Evolutionary conservation across 2,113 vertebrate species (phyloP).

Genomic region (Dipodomys stephensi): DNA sequence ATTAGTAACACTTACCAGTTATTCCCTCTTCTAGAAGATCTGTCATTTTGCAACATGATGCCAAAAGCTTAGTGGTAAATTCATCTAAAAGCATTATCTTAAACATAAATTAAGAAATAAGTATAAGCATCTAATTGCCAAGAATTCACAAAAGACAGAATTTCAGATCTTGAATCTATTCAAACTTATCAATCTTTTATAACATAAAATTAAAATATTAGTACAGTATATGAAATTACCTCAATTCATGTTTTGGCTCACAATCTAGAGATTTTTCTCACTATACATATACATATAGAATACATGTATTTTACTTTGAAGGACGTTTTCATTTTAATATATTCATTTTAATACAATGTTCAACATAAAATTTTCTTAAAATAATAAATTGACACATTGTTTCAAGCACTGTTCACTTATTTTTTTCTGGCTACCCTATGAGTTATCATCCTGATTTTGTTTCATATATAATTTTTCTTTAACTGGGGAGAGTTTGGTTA

Average conservation of each 20-base stretch:
- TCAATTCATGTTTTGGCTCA: slow-evolving; percentile 30
- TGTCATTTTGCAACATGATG: slow-evolving; percentile 97
- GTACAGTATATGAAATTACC: slow-evolving; percentile 35
- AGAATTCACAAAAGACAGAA: slow-evolving; percentile 47
- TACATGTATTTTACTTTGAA: slow-evolving; percentile 58
- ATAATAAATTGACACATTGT: background rate
- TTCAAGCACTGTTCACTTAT: background rate
- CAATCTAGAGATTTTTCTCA: background rate
- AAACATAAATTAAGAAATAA: slow-evolving; percentile 55
- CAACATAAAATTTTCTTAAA: slow-evolving; percentile 63
- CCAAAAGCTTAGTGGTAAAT: slow-evolving; percentile 96
- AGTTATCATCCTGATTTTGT: background rate
- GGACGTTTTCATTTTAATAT: slow-evolving; percentile 17
- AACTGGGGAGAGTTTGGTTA: no score
- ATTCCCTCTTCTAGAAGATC: slow-evolving; percentile 95
- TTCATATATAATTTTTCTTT: no score
- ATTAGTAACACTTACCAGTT: slow-evolving; percentile 84
- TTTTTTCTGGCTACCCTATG: background rate
- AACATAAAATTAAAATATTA: slow-evolving; percentile 51
- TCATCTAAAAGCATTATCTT: slow-evolving; percentile 96
- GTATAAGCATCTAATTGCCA: slow-evolving; percentile 19
- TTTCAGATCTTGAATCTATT: slow-evolving; percentile 25
- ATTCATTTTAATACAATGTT: slow-evolving; percentile 44
- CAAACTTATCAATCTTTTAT: slow-evolving; percentile 46
- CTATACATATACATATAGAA: background rate